These are phyloP conservation scores for Prosopocoilus inquinatus DNA, from an alignment of 2,888 invertebrate species.

Conservation along the genomic window DNA sequence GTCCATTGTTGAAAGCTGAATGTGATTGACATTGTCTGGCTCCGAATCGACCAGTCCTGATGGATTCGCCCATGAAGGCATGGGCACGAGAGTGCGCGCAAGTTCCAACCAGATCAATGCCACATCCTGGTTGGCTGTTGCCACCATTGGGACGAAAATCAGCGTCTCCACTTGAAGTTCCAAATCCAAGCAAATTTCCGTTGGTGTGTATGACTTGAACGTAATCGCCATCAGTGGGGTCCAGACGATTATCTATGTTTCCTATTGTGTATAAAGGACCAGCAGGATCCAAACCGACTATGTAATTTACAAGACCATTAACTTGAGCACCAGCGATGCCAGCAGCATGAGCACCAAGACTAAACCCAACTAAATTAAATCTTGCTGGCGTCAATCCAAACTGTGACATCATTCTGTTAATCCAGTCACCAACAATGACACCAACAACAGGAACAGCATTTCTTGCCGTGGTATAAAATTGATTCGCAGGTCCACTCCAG, in stretches of 20 bases:
- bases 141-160: conserved; percentile 48
- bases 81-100: conserved; percentile 52
- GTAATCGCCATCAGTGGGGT: conserved; percentile 40
- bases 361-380: conserved; percentile 35
- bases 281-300: conserved; percentile 45
- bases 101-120: conserved; percentile 34
- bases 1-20: conserved; percentile 25
- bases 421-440: conserved; percentile 32
- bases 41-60: conserved; percentile 38
- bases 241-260: conserved; percentile 36
- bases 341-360: conserved; percentile 42
- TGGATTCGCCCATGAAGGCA: conserved; percentile 50
- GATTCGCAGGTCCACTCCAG: conserved; percentile 36
- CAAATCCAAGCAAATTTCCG: conserved; percentile 28
- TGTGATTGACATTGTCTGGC: conserved; percentile 30
- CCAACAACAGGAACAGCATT: conserved; percentile 33
- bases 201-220: conserved; percentile 45
- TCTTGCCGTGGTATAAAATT: conserved; percentile 29
- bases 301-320: conserved; percentile 32
- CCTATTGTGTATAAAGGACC: conserved; percentile 32
- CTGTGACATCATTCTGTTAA: conserved; percentile 28
- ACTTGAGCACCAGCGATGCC: conserved; percentile 36
- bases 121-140: conserved; percentile 41
- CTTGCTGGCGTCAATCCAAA: conserved; percentile 27
- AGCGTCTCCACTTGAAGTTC: conserved; percentile 38